A percentile compares a stretch with the other conserved stretches of the same genome.
Conservation (phyloP, 2,113 vertebrate species). For the Heterocephalus glaber region DNA sequence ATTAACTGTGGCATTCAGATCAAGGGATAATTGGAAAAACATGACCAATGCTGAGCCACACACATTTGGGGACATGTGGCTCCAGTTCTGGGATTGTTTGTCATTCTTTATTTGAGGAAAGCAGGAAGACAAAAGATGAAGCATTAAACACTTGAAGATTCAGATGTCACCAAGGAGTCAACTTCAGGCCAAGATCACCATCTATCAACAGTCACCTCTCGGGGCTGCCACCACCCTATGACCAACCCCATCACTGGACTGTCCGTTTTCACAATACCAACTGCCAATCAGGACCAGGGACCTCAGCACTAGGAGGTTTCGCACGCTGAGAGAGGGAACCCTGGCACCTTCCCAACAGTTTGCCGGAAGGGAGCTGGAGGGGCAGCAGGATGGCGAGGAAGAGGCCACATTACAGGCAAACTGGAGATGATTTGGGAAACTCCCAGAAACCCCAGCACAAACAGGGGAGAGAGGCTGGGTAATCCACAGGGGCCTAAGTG, state of each 20-base stretch:
- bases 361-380: conserved; percentile 79
- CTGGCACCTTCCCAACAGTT: conserved; percentile 77
- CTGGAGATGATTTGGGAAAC: conserved; percentile 73
- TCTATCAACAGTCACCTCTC: neutral
- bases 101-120: conserved; percentile 79
- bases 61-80: conserved; percentile 82
- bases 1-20: conserved; percentile 79
- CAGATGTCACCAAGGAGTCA: conserved; percentile 74
- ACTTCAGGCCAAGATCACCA: neutral
- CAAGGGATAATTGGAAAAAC: conserved; percentile 81
- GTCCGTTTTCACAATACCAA: neutral
- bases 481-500: conserved; percentile 40
- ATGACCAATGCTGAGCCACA: conserved; percentile 78
- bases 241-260: neutral
- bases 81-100: conserved; percentile 76
- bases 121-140: conserved; percentile 75
- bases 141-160: conserved; percentile 60
- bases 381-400: conserved; percentile 56
- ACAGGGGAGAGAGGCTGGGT: neutral
- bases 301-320: conserved; percentile 41
- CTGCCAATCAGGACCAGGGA: conserved; percentile 10
- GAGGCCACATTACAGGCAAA: conserved; percentile 74
- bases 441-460: conserved; percentile 79
- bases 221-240: neutral
- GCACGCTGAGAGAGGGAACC: conserved; percentile 52